Conservation (phyloP, 2,113 vertebrate genomes). For the Electrona antarctica region DNA sequence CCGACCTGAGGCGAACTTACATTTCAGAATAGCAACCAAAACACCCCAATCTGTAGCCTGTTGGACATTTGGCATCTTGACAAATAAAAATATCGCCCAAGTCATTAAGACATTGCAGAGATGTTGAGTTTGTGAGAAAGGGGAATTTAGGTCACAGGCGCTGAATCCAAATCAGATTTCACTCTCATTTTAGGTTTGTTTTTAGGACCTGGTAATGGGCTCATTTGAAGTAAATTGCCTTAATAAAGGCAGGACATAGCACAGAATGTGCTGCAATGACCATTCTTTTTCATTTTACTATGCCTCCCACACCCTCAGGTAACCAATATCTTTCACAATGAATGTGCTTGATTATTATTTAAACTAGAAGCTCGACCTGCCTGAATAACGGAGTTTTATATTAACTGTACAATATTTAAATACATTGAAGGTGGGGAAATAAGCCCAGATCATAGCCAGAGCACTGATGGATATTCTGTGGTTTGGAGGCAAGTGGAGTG, state of each 20-base stretch:
- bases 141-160: slow-evolving; percentile 35
- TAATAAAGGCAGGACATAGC: slow-evolving; percentile 38
- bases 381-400: too few species aligned
- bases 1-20: slow-evolving; percentile 48
- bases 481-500: too few species aligned
- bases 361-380: too few species aligned
- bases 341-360: background rate
- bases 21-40: slow-evolving; percentile 60
- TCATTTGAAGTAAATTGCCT: slow-evolving; percentile 51
- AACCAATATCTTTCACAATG: slow-evolving; percentile 28
- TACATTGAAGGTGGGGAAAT: too few species aligned
- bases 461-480: too few species aligned
- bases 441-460: too few species aligned
- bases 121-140: slow-evolving; percentile 29
- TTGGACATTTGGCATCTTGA: slow-evolving; percentile 29
- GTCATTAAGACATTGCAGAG: slow-evolving; percentile 50
- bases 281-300: slow-evolving; percentile 39
- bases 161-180: slow-evolving; percentile 51
- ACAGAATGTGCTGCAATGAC: slow-evolving; percentile 45
- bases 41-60: slow-evolving; percentile 26
- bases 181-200: slow-evolving; percentile 58
- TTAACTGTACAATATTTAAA: too few species aligned
- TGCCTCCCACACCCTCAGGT: slow-evolving; percentile 16
- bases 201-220: slow-evolving; percentile 56
- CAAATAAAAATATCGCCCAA: slow-evolving; percentile 12